These are phyloP conservation scores for Thymelicus sylvestris DNA, from an alignment of 2,888 invertebrate species.

Conservation along the genomic window DNA sequence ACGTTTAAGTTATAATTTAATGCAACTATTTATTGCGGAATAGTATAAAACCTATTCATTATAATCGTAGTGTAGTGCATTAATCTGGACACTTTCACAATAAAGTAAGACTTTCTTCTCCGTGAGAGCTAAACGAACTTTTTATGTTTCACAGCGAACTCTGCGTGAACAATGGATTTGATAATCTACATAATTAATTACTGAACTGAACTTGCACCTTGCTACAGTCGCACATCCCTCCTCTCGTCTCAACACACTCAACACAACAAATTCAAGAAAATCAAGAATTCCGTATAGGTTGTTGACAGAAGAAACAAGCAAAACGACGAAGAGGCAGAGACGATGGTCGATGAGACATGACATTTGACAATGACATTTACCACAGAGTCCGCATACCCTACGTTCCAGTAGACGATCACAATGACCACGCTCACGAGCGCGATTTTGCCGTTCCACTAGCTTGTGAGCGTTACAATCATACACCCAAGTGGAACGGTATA, in stretches of 20 bases:
- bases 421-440: too few relatives aligned
- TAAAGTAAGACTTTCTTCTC: constrained; percentile 67
- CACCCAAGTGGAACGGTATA: too few relatives aligned
- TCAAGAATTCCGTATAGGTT: constrained; percentile 41
- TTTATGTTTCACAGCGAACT: constrained; percentile 72
- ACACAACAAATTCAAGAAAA: constrained; percentile 52
- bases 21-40: constrained; percentile 17
- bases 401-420: too few relatives aligned
- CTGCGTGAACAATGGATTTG: constrained; percentile 70
- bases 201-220: constrained; percentile 52
- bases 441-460: too few relatives aligned
- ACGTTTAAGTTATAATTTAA: constrained; percentile 13
- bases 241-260: constrained; percentile 45
- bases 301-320: constrained; percentile 14
- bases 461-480: too few relatives aligned
- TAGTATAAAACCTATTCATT: constrained; percentile 26
- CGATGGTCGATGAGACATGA: too few relatives aligned
- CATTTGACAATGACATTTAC: neutral
- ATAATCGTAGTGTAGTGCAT: constrained; percentile 13
- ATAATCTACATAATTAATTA: constrained; percentile 74
- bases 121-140: constrained; percentile 69
- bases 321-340: too few relatives aligned
- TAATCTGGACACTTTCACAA: constrained; percentile 51
- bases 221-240: constrained; percentile 56
- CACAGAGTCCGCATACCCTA: too few relatives aligned